These are phyloP conservation scores for Oscheius sp. DNA, from an alignment of 2,888 invertebrate species.

Conservation along the genomic window DNA sequence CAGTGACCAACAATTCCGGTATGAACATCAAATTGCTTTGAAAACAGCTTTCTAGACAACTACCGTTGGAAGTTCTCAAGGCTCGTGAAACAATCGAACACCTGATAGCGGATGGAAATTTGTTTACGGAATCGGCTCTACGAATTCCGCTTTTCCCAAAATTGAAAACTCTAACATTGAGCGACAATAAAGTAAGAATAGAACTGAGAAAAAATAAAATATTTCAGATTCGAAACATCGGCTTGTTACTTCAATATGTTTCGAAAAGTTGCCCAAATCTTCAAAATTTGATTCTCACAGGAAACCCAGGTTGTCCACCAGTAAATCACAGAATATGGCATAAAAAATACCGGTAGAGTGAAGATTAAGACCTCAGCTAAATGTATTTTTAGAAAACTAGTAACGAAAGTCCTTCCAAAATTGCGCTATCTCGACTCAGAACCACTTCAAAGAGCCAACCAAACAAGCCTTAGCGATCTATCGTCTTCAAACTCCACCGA, in stretches of 20 bases:
- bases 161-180: slow-evolving; percentile 47
- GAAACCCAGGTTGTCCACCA: slow-evolving; percentile 60
- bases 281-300: slow-evolving; percentile 46
- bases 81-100: slow-evolving; percentile 52
- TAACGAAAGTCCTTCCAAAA: slow-evolving; percentile 6
- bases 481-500: background rate
- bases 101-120: slow-evolving; percentile 58
- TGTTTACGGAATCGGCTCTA: slow-evolving; percentile 56
- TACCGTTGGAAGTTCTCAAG: slow-evolving; percentile 51
- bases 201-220: background rate
- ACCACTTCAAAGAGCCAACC: background rate
- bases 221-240: slow-evolving; percentile 57
- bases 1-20: slow-evolving; percentile 26
- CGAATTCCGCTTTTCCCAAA: slow-evolving; percentile 52
- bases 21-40: background rate
- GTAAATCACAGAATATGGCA: background rate
- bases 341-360: slow-evolving; percentile 24
- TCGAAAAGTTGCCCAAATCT: slow-evolving; percentile 53
- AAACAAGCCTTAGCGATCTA: background rate
- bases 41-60: slow-evolving; percentile 44
- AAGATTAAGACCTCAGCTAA: too few relatives aligned
- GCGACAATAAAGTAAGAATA: slow-evolving; percentile 43
- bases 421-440: slow-evolving; percentile 2
- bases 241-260: slow-evolving; percentile 49
- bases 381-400: slow-evolving; percentile 1